Evolutionary conservation across 2,797 vertebrate species (phyloP).

Genomic region (Pangasius krempfi): DNA sequence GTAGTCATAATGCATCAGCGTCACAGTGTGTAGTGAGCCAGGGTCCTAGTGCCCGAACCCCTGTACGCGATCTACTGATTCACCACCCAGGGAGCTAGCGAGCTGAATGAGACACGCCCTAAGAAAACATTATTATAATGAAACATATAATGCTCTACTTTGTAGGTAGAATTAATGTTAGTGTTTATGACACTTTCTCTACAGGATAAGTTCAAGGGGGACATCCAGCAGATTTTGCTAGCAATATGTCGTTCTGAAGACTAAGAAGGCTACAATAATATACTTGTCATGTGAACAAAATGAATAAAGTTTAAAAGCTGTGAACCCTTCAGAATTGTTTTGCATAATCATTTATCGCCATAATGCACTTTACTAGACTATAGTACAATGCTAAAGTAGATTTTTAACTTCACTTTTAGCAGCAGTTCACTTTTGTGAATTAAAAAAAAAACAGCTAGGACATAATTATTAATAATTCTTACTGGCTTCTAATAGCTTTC

Average conservation of each 20-base stretch:
- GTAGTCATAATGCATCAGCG: no score
- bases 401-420: neutral
- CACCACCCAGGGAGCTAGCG: no score
- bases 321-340: neutral
- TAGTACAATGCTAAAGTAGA: neutral
- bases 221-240: constrained; percentile 69
- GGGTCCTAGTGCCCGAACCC: no score
- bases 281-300: neutral
- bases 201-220: constrained; percentile 72
- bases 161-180: neutral
- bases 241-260: constrained; percentile 75
- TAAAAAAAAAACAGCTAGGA: neutral
- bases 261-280: constrained; percentile 42
- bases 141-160: neutral
- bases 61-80: no score
- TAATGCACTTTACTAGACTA: neutral
- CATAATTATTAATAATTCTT: neutral
- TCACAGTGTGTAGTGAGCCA: no score
- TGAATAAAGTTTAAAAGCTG: neutral
- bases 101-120: no score
- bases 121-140: neutral
- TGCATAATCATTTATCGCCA: neutral
- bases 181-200: constrained; percentile 10
- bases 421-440: neutral
- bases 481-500: neutral